phyloP scores from a whole-genome alignment of 2,888 invertebrate genomes.

The Rhorus exstirpatorius region DNA sequence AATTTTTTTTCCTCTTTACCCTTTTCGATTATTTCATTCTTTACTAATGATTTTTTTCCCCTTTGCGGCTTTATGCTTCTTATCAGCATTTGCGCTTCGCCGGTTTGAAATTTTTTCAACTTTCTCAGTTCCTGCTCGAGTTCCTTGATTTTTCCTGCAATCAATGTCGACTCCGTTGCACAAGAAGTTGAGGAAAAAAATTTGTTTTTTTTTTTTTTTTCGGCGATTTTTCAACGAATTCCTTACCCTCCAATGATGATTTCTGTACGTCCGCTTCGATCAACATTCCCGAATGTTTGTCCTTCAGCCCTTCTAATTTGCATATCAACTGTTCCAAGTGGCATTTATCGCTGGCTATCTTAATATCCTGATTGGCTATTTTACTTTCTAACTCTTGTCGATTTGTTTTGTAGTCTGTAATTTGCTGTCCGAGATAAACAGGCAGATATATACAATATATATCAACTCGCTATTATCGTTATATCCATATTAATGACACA shows the following conservation, averaged over 20 bases:
- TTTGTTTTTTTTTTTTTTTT: slow-evolving; percentile 1
- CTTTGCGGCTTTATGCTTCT: slow-evolving; percentile 43
- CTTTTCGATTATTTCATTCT: slow-evolving; percentile 23
- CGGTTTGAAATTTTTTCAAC: slow-evolving; percentile 52
- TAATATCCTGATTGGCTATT: slow-evolving; percentile 68
- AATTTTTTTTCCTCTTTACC: slow-evolving; percentile 17
- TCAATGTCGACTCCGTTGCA: neutral
- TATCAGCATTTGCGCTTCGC: slow-evolving; percentile 55
- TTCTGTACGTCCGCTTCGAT: slow-evolving; percentile 74
- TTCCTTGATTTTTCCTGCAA: slow-evolving; percentile 74
- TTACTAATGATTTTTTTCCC: slow-evolving; percentile 52
- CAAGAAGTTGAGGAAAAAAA: neutral
- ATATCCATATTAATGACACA: too few relatives aligned
- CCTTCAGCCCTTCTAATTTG: slow-evolving; percentile 77
- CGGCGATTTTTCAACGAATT: neutral
- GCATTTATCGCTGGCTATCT: slow-evolving; percentile 76
- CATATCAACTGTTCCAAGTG: slow-evolving; percentile 77
- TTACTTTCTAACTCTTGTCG: slow-evolving; percentile 58
- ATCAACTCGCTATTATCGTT: too few relatives aligned
- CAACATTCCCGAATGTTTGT: slow-evolving; percentile 61
- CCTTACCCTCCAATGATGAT: slow-evolving; percentile 74
- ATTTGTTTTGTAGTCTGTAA: slow-evolving; percentile 70
- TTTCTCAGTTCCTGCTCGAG: slow-evolving; percentile 74
- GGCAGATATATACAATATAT: too few relatives aligned
- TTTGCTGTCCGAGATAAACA: slow-evolving; percentile 70